phyloP scores from a whole-genome alignment of 2,113 vertebrate species.

The Sardina pilchardus region DNA sequence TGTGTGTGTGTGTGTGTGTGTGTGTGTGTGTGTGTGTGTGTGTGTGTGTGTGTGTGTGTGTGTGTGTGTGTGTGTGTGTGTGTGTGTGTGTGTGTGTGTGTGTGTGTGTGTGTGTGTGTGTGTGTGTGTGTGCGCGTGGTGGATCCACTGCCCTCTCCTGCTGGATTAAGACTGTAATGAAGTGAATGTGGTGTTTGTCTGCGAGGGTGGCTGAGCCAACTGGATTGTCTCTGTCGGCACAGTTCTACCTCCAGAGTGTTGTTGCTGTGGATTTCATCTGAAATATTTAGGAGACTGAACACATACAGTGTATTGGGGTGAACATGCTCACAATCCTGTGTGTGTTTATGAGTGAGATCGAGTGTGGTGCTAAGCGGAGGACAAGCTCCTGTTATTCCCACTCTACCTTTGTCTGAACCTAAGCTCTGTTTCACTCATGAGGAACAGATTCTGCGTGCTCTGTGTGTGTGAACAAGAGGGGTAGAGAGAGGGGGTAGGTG shows the following conservation, averaged over 20 bases:
- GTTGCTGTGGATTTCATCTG: not conserved
- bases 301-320: not conserved
- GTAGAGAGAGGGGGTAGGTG: not conserved
- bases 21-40: slow-evolving; percentile 22
- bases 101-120: slow-evolving; percentile 12
- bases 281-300: not conserved
- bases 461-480: not conserved
- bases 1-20: slow-evolving; percentile 26
- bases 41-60: slow-evolving; percentile 23
- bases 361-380: not conserved
- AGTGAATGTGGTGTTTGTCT: not conserved
- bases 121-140: too few relatives aligned
- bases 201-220: not conserved
- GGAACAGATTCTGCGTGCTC: not conserved
- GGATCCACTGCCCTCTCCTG: slow-evolving; percentile 1
- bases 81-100: slow-evolving; percentile 12
- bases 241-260: not conserved
- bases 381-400: not conserved
- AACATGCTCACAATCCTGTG: not conserved
- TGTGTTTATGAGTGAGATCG: slow-evolving; percentile 7
- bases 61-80: slow-evolving; percentile 29
- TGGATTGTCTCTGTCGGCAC: not conserved
- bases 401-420: not conserved
- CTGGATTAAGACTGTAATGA: not conserved
- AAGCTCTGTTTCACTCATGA: not conserved